Base-by-base conservation (phyloP, 2,888 invertebrate species). In the Cataglyphis livida region DNA sequence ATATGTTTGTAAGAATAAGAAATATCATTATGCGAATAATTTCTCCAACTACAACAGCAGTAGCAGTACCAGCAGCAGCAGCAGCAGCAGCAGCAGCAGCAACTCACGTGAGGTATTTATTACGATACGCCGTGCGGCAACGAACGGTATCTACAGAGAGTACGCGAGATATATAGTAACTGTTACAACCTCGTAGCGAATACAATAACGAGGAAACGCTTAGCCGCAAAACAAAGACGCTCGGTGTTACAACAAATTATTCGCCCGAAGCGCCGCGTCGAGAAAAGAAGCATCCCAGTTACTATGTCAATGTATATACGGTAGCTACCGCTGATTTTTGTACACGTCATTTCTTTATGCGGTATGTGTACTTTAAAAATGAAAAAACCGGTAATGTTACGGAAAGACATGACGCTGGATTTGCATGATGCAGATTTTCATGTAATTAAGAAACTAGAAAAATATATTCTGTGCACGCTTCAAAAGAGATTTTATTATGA, bases 191-290 rank as follows among this genome's bases (percentile, higher is more conserved):
- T 79, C 70, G 78, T 61, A 79, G 70, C 70, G 59, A 79, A 79
- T 70, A 79, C 78, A 79, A 79, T 79, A 79, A 79, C 78, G 70
- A 79, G 78, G 78, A 79, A 79, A 79, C 59, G 78, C 70, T 79
- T 79, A 79, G 59, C 78, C 78, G 70, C 59, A 59, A 61, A 79
- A 79, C 70, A 79, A 79, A 79, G 78, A 79, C 78, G 78, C 70
- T 79, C 78, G 70, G 70, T 79, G 78, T 79, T 79, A 79, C 78
- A 70, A 70, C 78, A 79, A 79, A 79, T 79, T 79, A 70, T 70
- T 70, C 78, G 59, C 44, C 68, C 78, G 70, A 57, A 70, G 78
- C 76, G 54, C 65, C 65, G 65, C 66, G 54, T 54, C 70, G 78
- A 32, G 59, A 79, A 79, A 79, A 79, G 78, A 79, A 61, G 35